Evolutionary conservation across 2,113 vertebrate species (phyloP), one percentile per base, ranked within the genome.

Genomic region (Nothobranchius furzeri): DNA sequence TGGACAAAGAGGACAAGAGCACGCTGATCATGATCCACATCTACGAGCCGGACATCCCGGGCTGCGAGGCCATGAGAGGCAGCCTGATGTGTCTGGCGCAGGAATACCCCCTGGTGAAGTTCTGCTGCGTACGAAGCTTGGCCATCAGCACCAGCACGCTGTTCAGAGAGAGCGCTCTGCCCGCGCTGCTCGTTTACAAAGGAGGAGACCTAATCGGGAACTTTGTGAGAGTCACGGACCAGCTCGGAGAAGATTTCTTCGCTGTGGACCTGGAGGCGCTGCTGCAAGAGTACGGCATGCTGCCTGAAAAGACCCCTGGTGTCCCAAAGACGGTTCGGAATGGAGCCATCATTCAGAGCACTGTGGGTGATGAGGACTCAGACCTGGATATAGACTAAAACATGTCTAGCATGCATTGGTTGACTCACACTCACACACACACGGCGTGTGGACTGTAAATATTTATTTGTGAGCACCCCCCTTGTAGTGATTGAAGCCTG

Each of bases 181-280:
- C 98, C 0, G 95, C 98, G 0, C 85, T 99, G 78, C 94, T 99
- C 13, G 90, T 98, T 67, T 99, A 99, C 74, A 97, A 96, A 78
- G 94, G 89, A 0, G 97, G 98, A 0, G 96, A 99, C 73, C 90
- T 99, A 83, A 94, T 99, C 0, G 98, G 97, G 10, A 99, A 99
- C 65, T 98, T 99, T n/a, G 95, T 99, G 73, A 93, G 98, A 5
- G 91, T 99, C 86, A 98, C 96, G 0, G 97, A 99, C 90, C 97
- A 99, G 85, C 95, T 99, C 0, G 98, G 98, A 1, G 95, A 98
- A 53, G 98, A 99, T 90, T 99, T 99, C 90, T 99, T 98, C 52
- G 98, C 98, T 1, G 95, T 95, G 9, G 98, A 99, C 64, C 82
- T 99, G 78, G 96, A 99, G 86, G 95, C 95, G 3, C 95, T 99